These are phyloP conservation scores for Pristionchus arcanus DNA, from an alignment of 2,888 invertebrate genomes.

Conservation along the genomic window DNA sequence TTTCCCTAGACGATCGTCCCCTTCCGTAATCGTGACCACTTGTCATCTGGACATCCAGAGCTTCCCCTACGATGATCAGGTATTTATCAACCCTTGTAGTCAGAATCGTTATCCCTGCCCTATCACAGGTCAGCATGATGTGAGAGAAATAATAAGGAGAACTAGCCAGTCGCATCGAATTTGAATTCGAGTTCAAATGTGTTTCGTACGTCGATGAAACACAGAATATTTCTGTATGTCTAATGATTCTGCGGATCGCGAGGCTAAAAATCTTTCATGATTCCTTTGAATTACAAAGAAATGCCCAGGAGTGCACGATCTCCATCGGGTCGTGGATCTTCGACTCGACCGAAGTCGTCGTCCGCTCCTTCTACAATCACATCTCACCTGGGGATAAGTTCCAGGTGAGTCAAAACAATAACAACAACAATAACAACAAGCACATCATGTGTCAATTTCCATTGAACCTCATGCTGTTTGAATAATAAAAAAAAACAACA, in stretches of 20 bases:
- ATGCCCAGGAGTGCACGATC: conserved; percentile 18
- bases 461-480: no score
- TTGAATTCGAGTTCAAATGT: no score
- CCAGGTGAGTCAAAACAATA: not conserved
- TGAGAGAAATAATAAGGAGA: no score
- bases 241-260: no score
- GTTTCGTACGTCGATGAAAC: no score
- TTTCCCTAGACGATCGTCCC: conserved; percentile 42
- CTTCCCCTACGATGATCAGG: conserved; percentile 69
- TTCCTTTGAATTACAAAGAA: no score
- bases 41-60: conserved; percentile 63
- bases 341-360: conserved; percentile 58
- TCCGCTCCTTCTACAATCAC: conserved; percentile 55
- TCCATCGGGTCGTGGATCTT: conserved; percentile 64
- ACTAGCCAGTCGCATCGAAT: no score
- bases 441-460: no score
- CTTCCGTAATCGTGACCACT: conserved; percentile 56
- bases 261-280: no score
- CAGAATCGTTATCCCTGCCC: conserved; percentile 59
- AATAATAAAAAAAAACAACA: not conserved
- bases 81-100: conserved; percentile 11
- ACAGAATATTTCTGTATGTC: no score
- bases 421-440: conserved; percentile 8
- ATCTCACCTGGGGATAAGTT: conserved; percentile 52
- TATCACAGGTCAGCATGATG: not conserved